Evolutionary conservation across 2,113 vertebrate genomes (phyloP).

Genomic region (Hyperopisus bebe): DNA sequence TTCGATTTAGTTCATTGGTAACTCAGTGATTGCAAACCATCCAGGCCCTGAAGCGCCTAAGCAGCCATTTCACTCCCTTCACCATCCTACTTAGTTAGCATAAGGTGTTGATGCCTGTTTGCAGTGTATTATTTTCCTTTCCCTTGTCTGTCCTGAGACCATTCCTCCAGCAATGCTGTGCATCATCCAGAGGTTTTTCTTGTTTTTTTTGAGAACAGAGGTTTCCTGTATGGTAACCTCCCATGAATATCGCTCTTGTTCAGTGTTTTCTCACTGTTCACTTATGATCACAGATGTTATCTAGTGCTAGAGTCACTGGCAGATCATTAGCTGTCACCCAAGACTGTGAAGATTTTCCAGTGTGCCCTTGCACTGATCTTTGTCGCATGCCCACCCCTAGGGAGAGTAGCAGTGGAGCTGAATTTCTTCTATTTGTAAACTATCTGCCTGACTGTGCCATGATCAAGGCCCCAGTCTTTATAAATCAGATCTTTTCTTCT

Average conservation of each 20-base stretch:
- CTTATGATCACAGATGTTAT: background rate
- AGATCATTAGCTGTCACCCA: background rate
- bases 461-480: background rate
- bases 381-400: background rate
- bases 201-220: background rate
- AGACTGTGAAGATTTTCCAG: background rate
- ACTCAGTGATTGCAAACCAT: background rate
- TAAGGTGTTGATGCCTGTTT: background rate
- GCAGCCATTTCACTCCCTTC: background rate
- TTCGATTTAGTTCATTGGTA: background rate
- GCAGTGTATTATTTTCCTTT: background rate
- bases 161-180: background rate
- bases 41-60: background rate
- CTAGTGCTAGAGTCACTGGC: background rate
- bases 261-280: background rate
- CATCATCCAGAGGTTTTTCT: background rate
- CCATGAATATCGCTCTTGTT: background rate
- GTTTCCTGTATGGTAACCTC: background rate
- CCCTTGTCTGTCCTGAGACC: background rate
- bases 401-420: background rate
- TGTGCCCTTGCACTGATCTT: background rate
- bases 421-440: background rate
- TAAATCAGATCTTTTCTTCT: background rate
- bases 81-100: background rate
- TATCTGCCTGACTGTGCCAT: background rate